Evolutionary conservation across 2,888 invertebrate species (phyloP).

Genomic region (Drosophila subquinaria): DNA sequence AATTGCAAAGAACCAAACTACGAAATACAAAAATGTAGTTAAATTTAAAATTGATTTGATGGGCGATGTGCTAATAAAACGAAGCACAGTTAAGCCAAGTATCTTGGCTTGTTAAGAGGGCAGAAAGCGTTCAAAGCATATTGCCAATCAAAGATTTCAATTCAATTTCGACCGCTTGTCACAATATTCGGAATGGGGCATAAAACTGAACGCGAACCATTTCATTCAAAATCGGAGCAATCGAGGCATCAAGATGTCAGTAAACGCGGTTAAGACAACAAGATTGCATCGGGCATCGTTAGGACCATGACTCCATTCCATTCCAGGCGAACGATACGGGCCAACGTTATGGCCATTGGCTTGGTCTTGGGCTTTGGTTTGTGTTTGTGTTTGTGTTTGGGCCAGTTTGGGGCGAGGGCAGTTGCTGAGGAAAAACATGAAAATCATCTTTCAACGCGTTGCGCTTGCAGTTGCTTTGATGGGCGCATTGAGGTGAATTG

Average conservation of each 20-base stretch:
- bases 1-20: background rate
- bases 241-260: conserved; percentile 78
- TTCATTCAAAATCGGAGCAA: conserved; percentile 77
- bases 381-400: background rate
- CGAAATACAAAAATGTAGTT: conserved; percentile 3
- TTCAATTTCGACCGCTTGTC: conserved; percentile 71
- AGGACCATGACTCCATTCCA: conserved; percentile 58
- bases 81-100: conserved; percentile 29
- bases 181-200: conserved; percentile 66
- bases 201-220: conserved; percentile 62
- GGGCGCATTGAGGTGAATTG: background rate
- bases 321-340: conserved; percentile 13
- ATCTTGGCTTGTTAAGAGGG: conserved; percentile 28
- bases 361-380: conserved; percentile 7
- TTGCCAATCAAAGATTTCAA: conserved; percentile 76
- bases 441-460: conserved; percentile 79
- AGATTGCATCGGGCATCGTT: conserved; percentile 74
- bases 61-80: conserved; percentile 28
- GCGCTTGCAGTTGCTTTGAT: conserved; percentile 48
- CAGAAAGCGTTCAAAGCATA: conserved; percentile 21
- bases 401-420: conserved; percentile 26
- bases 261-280: conserved; percentile 75
- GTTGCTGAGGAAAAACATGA: conserved; percentile 71
- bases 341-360: conserved; percentile 13
- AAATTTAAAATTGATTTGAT: conserved; percentile 38